These are phyloP conservation scores for Diadophis punctatus DNA, from an alignment of 2,113 vertebrate genomes.

Conservation along the genomic window DNA sequence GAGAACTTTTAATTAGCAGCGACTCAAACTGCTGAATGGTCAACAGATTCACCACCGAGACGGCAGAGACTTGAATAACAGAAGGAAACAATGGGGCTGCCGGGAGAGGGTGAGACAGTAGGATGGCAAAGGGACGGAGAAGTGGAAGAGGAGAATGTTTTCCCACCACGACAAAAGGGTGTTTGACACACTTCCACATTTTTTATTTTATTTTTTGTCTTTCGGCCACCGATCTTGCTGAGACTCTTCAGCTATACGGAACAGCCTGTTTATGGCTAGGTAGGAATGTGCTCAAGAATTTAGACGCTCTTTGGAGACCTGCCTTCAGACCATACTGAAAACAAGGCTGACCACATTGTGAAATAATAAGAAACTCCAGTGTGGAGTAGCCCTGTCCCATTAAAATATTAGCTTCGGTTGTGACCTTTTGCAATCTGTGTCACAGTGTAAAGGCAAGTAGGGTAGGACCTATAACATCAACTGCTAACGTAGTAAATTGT, in stretches of 20 bases:
- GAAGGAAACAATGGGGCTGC: constrained; percentile 78
- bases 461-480: neutral
- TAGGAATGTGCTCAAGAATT: constrained; percentile 33
- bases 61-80: constrained; percentile 82
- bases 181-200: constrained; percentile 15
- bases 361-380: neutral
- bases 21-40: constrained; percentile 79
- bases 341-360: neutral
- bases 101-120: constrained; percentile 58
- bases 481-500: neutral
- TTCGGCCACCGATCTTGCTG: neutral
- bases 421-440: neutral
- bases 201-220: neutral
- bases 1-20: constrained; percentile 92
- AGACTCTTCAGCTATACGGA: neutral
- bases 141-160: constrained; percentile 68
- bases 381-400: neutral
- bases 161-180: constrained; percentile 52
- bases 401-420: neutral
- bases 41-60: constrained; percentile 83
- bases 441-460: neutral
- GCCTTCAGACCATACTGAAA: fast-evolving
- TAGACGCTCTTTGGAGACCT: neutral
- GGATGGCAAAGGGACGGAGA: constrained; percentile 56
- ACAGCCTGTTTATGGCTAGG: constrained; percentile 10